A percentile compares a stretch with the other conserved stretches of the same genome.
Evolutionary conservation across 2,113 vertebrate genomes (phyloP).

Genomic region (Gadus macrocephalus): DNA sequence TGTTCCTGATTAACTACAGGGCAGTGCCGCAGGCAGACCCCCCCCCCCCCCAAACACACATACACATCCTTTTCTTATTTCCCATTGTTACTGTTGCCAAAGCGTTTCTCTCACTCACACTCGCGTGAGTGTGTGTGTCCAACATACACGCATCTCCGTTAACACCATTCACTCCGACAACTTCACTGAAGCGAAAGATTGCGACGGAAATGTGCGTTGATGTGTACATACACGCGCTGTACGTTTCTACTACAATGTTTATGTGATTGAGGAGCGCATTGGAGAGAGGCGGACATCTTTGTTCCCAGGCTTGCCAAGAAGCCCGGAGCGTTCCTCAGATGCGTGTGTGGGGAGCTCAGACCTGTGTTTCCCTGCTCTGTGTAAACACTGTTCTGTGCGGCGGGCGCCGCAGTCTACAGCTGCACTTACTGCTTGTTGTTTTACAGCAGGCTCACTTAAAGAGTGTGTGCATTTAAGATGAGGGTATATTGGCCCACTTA

Average conservation of each 20-base stretch:
- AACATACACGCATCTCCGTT: too few relatives aligned
- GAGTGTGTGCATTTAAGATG: slow-evolving; percentile 31
- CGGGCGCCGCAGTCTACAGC: too few relatives aligned
- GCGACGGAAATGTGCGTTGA: too few relatives aligned
- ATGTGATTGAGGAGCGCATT: too few relatives aligned
- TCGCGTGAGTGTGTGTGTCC: neutral
- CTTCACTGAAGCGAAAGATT: too few relatives aligned
- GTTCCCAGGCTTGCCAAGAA: slow-evolving; percentile 2
- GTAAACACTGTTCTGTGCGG: too few relatives aligned
- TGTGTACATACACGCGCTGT: too few relatives aligned
- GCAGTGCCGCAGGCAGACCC: slow-evolving; percentile 28
- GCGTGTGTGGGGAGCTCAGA: neutral
- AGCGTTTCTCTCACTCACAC: neutral
- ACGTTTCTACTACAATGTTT: too few relatives aligned
- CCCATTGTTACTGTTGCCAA: slow-evolving; percentile 16
- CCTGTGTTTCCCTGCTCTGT: too few relatives aligned
- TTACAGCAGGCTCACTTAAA: slow-evolving; percentile 36
- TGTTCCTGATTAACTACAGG: slow-evolving; percentile 59
- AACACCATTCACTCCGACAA: too few relatives aligned
- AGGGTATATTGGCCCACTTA: slow-evolving; percentile 15
- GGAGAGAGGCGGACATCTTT: neutral
- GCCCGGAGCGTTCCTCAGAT: slow-evolving; percentile 9
- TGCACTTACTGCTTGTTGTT: slow-evolving; percentile 35
- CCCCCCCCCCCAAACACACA: slow-evolving; percentile 17
- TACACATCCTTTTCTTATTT: slow-evolving; percentile 10